phyloP scores from a whole-genome alignment of 2,113 vertebrate genomes.

The Tragelaphus strepsiceros region DNA sequence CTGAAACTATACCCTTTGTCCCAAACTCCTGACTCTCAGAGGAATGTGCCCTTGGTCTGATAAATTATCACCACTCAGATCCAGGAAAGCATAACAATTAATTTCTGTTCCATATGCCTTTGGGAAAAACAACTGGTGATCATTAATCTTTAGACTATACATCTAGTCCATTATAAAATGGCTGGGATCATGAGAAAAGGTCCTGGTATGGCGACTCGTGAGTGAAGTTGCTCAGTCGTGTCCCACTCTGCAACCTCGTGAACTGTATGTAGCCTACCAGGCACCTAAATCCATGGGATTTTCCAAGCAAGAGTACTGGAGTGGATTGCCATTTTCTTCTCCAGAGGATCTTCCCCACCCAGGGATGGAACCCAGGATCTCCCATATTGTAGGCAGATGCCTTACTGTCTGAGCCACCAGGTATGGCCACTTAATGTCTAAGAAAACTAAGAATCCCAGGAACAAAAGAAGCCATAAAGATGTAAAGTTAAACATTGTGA shows the following conservation, averaged over 20 bases:
- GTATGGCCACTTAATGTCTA: not conserved
- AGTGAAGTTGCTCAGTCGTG: not conserved
- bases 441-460: not conserved
- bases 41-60: not conserved
- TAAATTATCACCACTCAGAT: not conserved
- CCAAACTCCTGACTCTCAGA: not conserved
- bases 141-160: not conserved
- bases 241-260: not conserved
- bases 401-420: not conserved
- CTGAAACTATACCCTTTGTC: not conserved
- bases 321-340: accelerated
- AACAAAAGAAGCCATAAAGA: not conserved
- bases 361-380: not conserved
- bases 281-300: not conserved
- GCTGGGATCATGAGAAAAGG: not conserved
- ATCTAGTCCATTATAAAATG: not conserved
- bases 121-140: not conserved
- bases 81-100: not conserved
- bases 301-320: not conserved
- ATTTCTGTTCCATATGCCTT: not conserved
- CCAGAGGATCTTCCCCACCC: not conserved
- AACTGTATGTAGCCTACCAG: not conserved
- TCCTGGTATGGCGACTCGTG: accelerated
- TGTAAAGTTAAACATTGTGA: not conserved
- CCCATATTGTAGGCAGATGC: not conserved